These are phyloP conservation scores for Alviniconcha strummeri DNA, from an alignment of 2,888 invertebrate species.

Conservation along the genomic window DNA sequence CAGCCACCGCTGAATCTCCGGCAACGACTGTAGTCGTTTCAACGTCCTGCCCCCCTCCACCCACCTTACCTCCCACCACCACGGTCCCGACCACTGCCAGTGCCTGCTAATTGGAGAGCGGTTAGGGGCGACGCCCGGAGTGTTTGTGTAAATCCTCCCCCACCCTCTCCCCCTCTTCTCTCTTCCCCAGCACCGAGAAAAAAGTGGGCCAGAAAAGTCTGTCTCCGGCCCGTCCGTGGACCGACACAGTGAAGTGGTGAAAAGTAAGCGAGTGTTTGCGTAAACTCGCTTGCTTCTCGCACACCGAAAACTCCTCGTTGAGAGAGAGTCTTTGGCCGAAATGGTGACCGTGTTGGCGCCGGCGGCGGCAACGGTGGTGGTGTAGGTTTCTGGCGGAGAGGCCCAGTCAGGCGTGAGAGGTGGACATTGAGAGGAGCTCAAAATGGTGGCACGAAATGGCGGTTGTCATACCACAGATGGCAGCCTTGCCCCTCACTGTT, in stretches of 20 bases:
- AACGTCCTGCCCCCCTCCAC: not conserved
- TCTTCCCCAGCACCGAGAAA: no score
- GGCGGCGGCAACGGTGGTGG: not conserved
- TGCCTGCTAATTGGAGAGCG: constrained; percentile 9
- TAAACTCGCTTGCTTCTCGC: no score
- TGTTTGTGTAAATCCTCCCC: not conserved
- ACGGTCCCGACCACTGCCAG: not conserved
- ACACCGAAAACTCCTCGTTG: no score
- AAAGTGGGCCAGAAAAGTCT: no score
- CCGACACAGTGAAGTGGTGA: no score
- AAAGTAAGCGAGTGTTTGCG: no score
- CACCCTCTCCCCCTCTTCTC: no score
- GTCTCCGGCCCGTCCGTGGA: no score
- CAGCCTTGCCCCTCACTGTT: no score
- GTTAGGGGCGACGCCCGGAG: not conserved
- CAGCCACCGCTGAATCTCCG: no score
- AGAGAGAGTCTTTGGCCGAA: not conserved
- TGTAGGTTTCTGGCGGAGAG: not conserved
- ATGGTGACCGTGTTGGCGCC: no score
- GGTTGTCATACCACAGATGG: not conserved
- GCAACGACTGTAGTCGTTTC: not conserved
- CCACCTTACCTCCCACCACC: not conserved
- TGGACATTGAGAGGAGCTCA: not conserved
- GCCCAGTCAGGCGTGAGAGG: not conserved
- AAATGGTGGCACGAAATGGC: not conserved